Percentiles rank a stretch among this genome's conserved stretches.
Evolutionary conservation across 2,888 invertebrate genomes (phyloP).

Genomic region (Conus canariensis): DNA sequence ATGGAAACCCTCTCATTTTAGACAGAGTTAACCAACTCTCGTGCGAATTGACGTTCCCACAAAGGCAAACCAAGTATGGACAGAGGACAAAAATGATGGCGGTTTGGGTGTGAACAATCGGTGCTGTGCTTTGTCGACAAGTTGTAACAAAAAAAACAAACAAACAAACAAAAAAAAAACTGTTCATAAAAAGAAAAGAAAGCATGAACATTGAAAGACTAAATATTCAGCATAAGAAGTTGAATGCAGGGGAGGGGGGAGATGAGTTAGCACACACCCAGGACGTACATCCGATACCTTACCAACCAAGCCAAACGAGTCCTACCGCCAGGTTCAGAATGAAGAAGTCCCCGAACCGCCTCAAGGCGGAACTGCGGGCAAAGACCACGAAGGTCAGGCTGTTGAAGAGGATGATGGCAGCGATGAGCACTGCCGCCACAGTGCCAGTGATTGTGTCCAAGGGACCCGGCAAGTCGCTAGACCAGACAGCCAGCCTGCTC

Average conservation of each 20-base stretch:
- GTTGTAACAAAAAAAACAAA: too few relatives aligned
- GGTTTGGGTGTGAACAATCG: not conserved
- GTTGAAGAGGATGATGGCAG: conserved; percentile 56
- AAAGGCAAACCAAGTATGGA: too few relatives aligned
- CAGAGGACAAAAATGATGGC: too few relatives aligned
- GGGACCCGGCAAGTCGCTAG: not conserved
- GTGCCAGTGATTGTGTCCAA: conserved; percentile 42
- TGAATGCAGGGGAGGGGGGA: too few relatives aligned
- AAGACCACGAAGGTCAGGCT: conserved; percentile 60
- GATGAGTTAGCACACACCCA: too few relatives aligned
- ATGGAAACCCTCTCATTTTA: too few relatives aligned
- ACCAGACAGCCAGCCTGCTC: not conserved
- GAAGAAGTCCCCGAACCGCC: conserved; percentile 64
- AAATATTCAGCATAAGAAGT: too few relatives aligned
- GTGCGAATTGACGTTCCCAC: not conserved
- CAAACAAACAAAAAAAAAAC: too few relatives aligned
- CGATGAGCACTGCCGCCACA: conserved; percentile 48
- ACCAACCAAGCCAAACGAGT: not conserved
- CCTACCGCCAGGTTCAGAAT: conserved; percentile 61
- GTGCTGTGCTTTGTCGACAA: too few relatives aligned
- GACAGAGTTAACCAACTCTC: too few relatives aligned
- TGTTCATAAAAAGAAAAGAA: too few relatives aligned
- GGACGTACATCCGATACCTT: not conserved
- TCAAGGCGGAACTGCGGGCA: conserved; percentile 52
- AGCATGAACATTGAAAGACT: too few relatives aligned